phyloP scores from a whole-genome alignment of 1,140 invertebrate genomes.

The Camponotus vicinus region DNA sequence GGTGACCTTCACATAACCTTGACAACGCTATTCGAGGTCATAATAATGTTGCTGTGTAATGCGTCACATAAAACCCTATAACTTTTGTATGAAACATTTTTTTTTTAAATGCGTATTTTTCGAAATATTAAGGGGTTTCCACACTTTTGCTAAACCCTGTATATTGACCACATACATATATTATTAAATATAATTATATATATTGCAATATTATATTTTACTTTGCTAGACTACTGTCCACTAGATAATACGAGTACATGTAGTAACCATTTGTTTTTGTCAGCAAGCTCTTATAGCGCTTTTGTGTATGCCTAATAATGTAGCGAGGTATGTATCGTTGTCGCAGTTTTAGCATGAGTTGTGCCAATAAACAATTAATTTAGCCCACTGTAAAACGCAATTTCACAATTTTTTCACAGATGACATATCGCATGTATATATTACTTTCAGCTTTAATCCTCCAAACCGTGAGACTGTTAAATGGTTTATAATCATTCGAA shows the following conservation, averaged over 20 bases:
- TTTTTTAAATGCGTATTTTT: no score
- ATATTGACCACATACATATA: neutral
- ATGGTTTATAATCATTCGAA: constrained; percentile 4
- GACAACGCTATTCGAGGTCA: no score
- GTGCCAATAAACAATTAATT: constrained; percentile 23
- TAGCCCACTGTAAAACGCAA: constrained; percentile 27
- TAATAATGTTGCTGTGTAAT: no score
- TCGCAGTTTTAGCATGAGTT: neutral
- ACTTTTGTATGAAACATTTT: no score
- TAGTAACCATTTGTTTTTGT: neutral
- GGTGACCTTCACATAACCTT: no score
- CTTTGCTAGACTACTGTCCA: neutral
- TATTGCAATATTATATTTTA: neutral
- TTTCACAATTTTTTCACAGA: constrained; percentile 1
- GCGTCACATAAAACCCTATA: no score
- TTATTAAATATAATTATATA: neutral
- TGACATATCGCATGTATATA: neutral
- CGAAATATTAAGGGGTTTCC: no score
- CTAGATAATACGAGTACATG: neutral
- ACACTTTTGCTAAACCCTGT: no score
- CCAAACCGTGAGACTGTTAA: neutral
- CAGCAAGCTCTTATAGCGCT: neutral
- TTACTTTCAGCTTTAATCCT: constrained; percentile 11
- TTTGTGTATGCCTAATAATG: constrained; percentile 4
- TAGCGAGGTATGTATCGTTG: neutral